A percentile compares a stretch with the other conserved stretches of the same genome.
Conservation (phyloP, 1,140 invertebrate genomes). For the Bradynema listronoti region DNA sequence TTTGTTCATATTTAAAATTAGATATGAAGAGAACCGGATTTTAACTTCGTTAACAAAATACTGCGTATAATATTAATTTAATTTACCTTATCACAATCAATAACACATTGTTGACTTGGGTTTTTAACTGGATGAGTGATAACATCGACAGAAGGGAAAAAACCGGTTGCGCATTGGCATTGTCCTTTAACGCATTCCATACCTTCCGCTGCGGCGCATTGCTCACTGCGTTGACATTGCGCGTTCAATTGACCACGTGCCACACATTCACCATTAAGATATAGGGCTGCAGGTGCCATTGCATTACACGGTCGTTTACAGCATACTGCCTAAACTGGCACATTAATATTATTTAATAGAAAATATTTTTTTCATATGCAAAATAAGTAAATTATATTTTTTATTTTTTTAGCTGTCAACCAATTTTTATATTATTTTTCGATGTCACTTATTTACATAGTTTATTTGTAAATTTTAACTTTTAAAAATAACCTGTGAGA, state of each 20-base stretch:
- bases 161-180: conserved; percentile 48
- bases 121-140: conserved; percentile 54
- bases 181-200: conserved; percentile 53
- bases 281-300: conserved; percentile 56
- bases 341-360: conserved; percentile 1
- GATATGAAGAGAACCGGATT: no score
- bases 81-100: conserved; percentile 47
- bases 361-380: conserved; percentile 9
- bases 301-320: conserved; percentile 56
- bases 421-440: no score
- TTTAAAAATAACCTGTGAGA: conserved; percentile 29
- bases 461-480: background rate
- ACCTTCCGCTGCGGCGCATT: conserved; percentile 55
- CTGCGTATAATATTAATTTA: conserved; percentile 14
- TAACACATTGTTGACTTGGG: conserved; percentile 49
- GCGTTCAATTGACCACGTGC: conserved; percentile 52
- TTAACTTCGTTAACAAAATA: no score
- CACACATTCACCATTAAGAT: conserved; percentile 54
- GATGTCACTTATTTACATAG: background rate
- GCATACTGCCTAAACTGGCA: conserved; percentile 48
- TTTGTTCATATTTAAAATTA: no score
- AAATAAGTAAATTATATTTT: background rate
- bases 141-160: conserved; percentile 45
- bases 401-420: no score
- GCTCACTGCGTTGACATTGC: conserved; percentile 49